These are phyloP conservation scores for Eolophus roseicapilla DNA, from an alignment of 2,113 vertebrate species.

Conservation along the genomic window DNA sequence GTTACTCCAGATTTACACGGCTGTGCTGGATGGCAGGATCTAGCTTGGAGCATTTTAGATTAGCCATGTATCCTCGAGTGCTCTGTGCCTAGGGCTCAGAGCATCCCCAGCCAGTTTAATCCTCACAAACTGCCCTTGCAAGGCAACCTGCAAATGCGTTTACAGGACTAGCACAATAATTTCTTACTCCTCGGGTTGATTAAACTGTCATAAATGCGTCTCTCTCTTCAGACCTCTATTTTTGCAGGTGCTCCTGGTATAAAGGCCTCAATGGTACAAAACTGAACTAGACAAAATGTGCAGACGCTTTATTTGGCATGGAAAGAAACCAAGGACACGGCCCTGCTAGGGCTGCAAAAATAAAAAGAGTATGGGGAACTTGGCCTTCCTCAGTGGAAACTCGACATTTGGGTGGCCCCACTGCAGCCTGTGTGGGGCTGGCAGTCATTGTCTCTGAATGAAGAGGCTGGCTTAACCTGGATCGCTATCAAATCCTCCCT, in stretches of 20 bases:
- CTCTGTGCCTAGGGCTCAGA: neutral
- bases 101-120: neutral
- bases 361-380: constrained; percentile 22
- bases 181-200: neutral
- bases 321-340: constrained; percentile 57
- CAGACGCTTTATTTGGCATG: constrained; percentile 56
- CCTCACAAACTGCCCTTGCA: neutral
- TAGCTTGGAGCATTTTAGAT: neutral
- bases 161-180: neutral
- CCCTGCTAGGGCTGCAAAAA: constrained; percentile 9
- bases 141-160: neutral
- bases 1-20: neutral
- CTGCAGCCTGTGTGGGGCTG: constrained; percentile 50
- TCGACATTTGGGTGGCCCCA: constrained; percentile 49
- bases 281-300: constrained; percentile 42
- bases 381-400: constrained; percentile 62
- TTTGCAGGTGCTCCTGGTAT: constrained; percentile 40
- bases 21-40: neutral
- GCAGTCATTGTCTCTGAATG: constrained; percentile 17
- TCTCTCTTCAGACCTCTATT: constrained; percentile 4
- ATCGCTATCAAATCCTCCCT: constrained; percentile 30
- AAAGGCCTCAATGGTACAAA: neutral
- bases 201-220: neutral
- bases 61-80: neutral
- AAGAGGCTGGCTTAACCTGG: constrained; percentile 44